Evolutionary conservation across 2,797 vertebrate species (phyloP).

Genomic region (Ptychadena robeensis): DNA sequence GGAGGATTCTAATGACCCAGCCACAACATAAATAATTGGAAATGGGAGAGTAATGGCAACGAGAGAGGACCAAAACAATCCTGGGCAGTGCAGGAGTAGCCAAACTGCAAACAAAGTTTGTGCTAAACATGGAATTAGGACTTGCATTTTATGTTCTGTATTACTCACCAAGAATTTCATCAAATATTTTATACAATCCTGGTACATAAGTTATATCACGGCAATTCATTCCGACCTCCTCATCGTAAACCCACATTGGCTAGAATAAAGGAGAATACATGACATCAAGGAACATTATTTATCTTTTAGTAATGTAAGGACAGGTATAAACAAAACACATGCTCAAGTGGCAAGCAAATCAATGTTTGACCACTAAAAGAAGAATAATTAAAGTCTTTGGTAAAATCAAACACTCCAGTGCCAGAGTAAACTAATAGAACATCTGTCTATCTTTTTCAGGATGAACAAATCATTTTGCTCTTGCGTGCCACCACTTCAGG

Average conservation of each 20-base stretch:
- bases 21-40: too few relatives aligned
- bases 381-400: neutral
- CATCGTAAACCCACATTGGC: constrained; percentile 99
- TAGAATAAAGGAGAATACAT: constrained; percentile 69
- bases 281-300: neutral
- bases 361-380: neutral
- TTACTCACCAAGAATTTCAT: constrained; percentile 98
- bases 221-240: constrained; percentile 95
- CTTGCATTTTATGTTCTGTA: too few relatives aligned
- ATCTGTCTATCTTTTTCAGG: neutral
- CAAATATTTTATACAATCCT: constrained; percentile 98
- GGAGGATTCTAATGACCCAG: too few relatives aligned
- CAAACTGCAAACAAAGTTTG: too few relatives aligned
- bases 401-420: neutral
- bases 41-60: too few relatives aligned
- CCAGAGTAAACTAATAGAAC: neutral
- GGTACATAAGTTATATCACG: constrained; percentile 96
- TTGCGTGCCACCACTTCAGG: neutral
- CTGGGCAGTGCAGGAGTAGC: too few relatives aligned
- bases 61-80: too few relatives aligned
- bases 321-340: neutral
- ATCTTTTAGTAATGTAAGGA: neutral
- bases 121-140: too few relatives aligned
- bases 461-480: neutral
- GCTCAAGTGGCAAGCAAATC: neutral